Percentiles rank a stretch among this genome's conserved stretches.
phyloP scores from a whole-genome alignment of 2,113 vertebrate genomes.

The Perca flavescens region DNA sequence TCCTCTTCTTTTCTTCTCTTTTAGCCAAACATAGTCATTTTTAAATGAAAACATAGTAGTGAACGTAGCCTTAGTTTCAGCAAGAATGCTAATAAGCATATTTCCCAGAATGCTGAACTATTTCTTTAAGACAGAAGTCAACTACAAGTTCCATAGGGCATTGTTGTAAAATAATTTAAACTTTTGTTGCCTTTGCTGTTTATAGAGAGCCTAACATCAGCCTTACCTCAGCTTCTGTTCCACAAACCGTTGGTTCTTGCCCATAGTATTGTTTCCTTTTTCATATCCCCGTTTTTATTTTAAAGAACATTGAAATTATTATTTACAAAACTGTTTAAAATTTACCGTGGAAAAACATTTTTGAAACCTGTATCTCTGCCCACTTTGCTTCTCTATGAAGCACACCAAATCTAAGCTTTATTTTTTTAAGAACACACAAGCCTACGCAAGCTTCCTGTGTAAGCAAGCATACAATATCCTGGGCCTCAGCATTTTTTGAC shows the following conservation, averaged over 20 bases:
- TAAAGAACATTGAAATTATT: not conserved
- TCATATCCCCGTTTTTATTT: not conserved
- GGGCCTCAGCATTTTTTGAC: slow-evolving; percentile 47
- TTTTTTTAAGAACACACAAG: slow-evolving; percentile 40
- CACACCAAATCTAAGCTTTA: slow-evolving; percentile 31
- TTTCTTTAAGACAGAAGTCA: not conserved
- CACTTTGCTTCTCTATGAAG: not conserved
- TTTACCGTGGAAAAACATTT: not conserved
- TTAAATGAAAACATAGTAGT: too few species aligned
- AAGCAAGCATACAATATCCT: slow-evolving; percentile 23
- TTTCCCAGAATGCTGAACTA: not conserved
- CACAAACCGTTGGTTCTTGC: not conserved
- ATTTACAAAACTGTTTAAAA: not conserved
- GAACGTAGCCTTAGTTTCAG: not conserved
- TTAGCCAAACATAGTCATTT: too few species aligned
- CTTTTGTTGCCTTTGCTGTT: not conserved
- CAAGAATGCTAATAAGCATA: not conserved
- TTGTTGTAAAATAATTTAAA: not conserved
- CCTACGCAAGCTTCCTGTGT: slow-evolving; percentile 15
- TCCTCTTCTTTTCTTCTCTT: too few species aligned
- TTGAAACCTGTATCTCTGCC: not conserved
- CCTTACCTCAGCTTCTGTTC: not conserved
- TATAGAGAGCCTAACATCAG: too few species aligned
- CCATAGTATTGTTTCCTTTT: not conserved
- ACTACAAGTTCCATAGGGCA: not conserved